phyloP scores from a whole-genome alignment of 2,113 vertebrate genomes.

The Polypterus senegalus region DNA sequence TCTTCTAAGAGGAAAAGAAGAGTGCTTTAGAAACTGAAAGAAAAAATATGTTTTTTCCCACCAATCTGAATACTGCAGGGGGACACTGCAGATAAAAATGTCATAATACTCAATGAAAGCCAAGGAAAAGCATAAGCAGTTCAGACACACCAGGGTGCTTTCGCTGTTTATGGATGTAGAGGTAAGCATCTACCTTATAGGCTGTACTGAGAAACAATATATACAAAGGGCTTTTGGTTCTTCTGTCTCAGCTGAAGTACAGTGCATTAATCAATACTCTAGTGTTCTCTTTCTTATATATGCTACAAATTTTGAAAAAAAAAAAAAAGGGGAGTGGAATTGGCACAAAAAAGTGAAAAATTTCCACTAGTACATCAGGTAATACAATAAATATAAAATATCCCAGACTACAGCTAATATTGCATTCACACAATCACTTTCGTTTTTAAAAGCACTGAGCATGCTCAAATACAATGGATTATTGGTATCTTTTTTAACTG shows the following conservation, averaged over 20 bases:
- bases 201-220: neutral
- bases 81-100: too few relatives aligned
- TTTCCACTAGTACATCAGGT: neutral
- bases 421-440: conserved; percentile 3
- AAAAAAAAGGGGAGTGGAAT: neutral
- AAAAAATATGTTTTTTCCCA: too few relatives aligned
- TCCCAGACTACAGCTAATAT: neutral
- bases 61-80: too few relatives aligned
- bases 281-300: conserved; percentile 7
- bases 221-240: neutral
- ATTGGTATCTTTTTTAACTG: conserved; percentile 15
- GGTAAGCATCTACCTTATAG: neutral
- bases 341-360: neutral
- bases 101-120: too few relatives aligned
- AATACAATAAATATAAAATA: conserved; percentile 1
- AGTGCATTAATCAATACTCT: conserved; percentile 19
- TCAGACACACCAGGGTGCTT: too few relatives aligned
- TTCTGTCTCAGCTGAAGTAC: neutral
- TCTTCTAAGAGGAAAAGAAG: too few relatives aligned
- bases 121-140: too few relatives aligned
- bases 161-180: neutral
- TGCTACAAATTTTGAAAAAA: neutral
- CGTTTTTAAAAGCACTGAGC: neutral
- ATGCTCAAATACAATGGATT: conserved; percentile 5
- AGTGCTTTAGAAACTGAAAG: too few relatives aligned